Evolutionary conservation across 2,797 vertebrate genomes (phyloP), one percentile per base, ranked within the genome.

Genomic region (Hoplostethus atlanticus): DNA sequence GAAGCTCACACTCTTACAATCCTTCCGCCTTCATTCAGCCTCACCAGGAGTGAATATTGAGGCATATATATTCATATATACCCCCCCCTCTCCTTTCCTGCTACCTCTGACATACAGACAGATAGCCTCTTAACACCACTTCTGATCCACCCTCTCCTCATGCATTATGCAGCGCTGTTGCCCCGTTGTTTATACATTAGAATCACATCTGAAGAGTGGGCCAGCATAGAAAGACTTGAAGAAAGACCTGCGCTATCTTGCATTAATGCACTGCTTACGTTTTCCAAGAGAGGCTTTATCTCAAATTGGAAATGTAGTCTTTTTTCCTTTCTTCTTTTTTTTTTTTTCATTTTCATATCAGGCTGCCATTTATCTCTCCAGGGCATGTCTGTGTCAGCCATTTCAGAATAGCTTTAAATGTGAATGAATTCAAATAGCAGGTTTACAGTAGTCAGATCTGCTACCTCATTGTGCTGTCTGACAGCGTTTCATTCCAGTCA

Each of bases 141-240:
- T 42, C 73, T 30, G 53, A 56, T 75, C 48, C 50, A 28, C 53
- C 57, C 54, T 58, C 40, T 64, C 61, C 51, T 87, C 81, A 85
- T 89, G 81, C 83, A 87, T 88, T 83, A 89, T 89, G 83, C 42
- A 85, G 79, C 7, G 64, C 74, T 58, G 53, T 55, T 47, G 16
- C 13, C 40, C 16, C 16, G n/a, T 28, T 79, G 77, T 87, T 76
- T 80, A 75, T 76, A 47, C 64, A 12, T 60, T 30, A 53, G 68
- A 76, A 71, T 80, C 71, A 62, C 52, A 64, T 79, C 75, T 77
- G 51, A 71, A 59, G 68, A 55, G 71, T 53, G 55, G 53, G 52
- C 48, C 34, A 16, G 57, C 16, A 25, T 46, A 34, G 42, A 25
- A n/a, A 38, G 13, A 34, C 31, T 30, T 21, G 73, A 81, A 76